These are phyloP conservation scores for Salvelinus fontinalis DNA, from an alignment of 2,113 vertebrate genomes.

Conservation along the genomic window DNA sequence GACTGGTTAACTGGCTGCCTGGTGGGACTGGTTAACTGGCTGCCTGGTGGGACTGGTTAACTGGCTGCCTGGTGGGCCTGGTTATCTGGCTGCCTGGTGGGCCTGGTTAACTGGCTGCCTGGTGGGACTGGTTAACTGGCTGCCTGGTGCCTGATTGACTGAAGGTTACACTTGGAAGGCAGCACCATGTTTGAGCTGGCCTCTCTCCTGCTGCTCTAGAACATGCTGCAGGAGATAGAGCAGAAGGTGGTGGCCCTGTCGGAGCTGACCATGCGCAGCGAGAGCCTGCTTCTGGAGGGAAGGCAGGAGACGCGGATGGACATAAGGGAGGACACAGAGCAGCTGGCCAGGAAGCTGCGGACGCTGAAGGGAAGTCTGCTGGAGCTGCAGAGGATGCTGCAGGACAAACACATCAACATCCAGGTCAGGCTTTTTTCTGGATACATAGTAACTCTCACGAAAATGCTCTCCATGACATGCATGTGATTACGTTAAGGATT, in stretches of 20 bases:
- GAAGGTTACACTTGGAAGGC: not conserved
- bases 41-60: no score
- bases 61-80: no score
- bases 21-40: no score
- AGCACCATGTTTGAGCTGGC: slow-evolving; percentile 73
- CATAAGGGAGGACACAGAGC: slow-evolving; percentile 83
- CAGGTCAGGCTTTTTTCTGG: slow-evolving; percentile 65
- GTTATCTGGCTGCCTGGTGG: no score
- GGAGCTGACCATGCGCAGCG: slow-evolving; percentile 89
- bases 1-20: no score
- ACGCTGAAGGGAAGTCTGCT: slow-evolving; percentile 86
- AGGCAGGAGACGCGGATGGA: slow-evolving; percentile 69
- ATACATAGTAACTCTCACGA: not conserved
- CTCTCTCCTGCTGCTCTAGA: slow-evolving; percentile 82
- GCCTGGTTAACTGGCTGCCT: no score
- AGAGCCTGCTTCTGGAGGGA: slow-evolving; percentile 90
- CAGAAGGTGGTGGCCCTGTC: slow-evolving; percentile 90
- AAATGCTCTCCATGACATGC: no score
- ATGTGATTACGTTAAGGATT: no score
- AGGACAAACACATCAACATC: slow-evolving; percentile 86
- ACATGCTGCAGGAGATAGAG: slow-evolving; percentile 95
- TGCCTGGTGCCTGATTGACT: not conserved
- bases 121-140: not conserved
- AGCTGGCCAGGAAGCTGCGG: slow-evolving; percentile 81
- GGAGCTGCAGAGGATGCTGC: slow-evolving; percentile 92